Base-by-base conservation (phyloP, 2,113 vertebrate species). In the Nanorana parkeri region DNA sequence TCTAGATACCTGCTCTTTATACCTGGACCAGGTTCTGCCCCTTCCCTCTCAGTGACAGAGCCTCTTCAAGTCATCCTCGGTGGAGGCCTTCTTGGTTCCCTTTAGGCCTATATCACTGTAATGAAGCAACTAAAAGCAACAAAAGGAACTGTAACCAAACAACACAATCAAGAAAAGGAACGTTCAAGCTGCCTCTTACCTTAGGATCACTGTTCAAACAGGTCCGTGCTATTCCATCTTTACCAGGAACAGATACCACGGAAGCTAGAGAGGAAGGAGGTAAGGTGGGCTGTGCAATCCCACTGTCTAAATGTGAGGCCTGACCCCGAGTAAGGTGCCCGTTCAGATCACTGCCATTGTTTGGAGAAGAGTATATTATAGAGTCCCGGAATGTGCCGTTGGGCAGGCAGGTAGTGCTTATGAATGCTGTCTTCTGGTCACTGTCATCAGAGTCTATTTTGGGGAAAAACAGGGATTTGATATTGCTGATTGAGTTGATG, bases 381-480 rank as follows among this genome's bases (percentile, higher is more conserved):
- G 92, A 90, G 81, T 89, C 88, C 61, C 87, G 86, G 80, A 93
- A 93, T 80, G 87, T 87, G 88, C 95, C 94, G 0, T 95, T 96
- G 65, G 91, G 90, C 72, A 97, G 92, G 88, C 91, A 92, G 87
- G 91, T 86, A 84, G 94, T 85, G 83, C 91, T 93, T 81, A 88
- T 91, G 83, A 91, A 92, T 28, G 91, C 88, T 32, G 88, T 85
- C 67, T 92, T 93, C 64, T 94, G 93, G 86, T 85, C 91, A 17
- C 91, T 90, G 68, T 94, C 95, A 72, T 97, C 95, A 1, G 96
- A 96, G 67, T 96, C 96, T 77, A 99, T 93, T 89, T 99, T 99
- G 28, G 97, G 97, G 80, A 99, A 99, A 81, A 94, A 96, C 10
- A 99, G 90, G 76, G 96, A 99, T 89, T 96, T 97, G 87, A 99